Conservation (phyloP, 2,888 invertebrate species). For the Petrolisthes cinctipes region DNA sequence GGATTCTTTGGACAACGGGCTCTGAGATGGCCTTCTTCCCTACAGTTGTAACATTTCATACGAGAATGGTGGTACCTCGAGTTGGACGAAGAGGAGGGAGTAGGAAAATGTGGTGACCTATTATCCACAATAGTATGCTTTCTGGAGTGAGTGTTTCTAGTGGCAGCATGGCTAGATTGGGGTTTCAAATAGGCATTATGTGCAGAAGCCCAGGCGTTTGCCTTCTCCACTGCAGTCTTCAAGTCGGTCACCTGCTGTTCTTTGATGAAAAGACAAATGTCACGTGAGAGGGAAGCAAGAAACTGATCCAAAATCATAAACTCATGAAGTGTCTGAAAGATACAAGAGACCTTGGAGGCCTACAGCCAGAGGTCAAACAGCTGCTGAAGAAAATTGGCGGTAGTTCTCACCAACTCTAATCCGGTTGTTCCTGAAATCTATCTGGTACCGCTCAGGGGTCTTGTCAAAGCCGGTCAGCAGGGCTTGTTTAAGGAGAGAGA, state of each 20-base stretch:
- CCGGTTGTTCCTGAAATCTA: no score
- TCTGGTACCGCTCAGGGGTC: no score
- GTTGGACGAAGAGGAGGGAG: not conserved
- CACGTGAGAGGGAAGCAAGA: slow-evolving; percentile 6
- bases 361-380: slow-evolving; percentile 18
- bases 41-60: slow-evolving; percentile 17
- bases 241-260: slow-evolving; percentile 2
- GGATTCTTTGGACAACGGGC: not conserved
- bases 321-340: not conserved
- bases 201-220: slow-evolving; percentile 26
- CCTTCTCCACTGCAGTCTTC: not conserved
- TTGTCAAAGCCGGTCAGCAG: no score
- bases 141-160: not conserved
- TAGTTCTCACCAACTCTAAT: slow-evolving; percentile 1
- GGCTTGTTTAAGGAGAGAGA: no score
- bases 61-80: not conserved
- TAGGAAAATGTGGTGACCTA: no score
- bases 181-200: slow-evolving; percentile 22
- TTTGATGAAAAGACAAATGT: not conserved
- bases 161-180: not conserved
- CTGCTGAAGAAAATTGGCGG: not conserved
- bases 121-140: not conserved
- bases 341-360: not conserved
- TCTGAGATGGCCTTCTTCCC: not conserved
- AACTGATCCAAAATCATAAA: slow-evolving; percentile 26